Evolutionary conservation across 1,140 invertebrate genomes (phyloP).

Genomic region (Drosophila ambigua): DNA sequence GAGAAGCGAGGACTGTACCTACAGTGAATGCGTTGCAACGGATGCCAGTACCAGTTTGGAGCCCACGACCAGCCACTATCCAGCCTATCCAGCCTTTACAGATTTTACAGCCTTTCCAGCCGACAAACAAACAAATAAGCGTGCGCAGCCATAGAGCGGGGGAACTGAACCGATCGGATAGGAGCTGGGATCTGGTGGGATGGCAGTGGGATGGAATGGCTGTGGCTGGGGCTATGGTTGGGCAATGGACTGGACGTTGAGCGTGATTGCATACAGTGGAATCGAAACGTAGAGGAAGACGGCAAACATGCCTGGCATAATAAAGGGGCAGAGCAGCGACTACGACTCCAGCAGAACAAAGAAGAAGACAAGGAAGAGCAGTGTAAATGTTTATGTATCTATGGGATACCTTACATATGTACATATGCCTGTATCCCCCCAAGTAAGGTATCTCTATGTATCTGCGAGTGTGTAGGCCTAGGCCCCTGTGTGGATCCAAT

Average conservation of each 20-base stretch:
- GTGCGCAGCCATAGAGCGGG: slow-evolving; percentile 65
- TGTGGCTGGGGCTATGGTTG: background rate
- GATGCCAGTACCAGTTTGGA: slow-evolving; percentile 75
- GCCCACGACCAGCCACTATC: slow-evolving; percentile 32
- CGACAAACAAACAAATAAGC: slow-evolving; percentile 75
- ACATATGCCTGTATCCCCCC: slow-evolving; percentile 18
- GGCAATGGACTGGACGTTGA: slow-evolving; percentile 41
- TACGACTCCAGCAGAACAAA: slow-evolving; percentile 1
- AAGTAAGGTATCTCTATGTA: slow-evolving; percentile 30
- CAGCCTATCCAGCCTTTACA: too few species aligned
- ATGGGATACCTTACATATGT: slow-evolving; percentile 44
- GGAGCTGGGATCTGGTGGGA: slow-evolving; percentile 13
- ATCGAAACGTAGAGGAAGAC: slow-evolving; percentile 48
- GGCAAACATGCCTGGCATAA: slow-evolving; percentile 73
- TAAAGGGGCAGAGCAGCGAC: slow-evolving; percentile 57
- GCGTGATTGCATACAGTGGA: slow-evolving; percentile 65
- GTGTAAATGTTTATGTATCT: slow-evolving; percentile 73
- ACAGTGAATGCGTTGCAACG: slow-evolving; percentile 37
- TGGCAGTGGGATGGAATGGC: slow-evolving; percentile 8
- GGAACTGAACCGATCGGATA: too few species aligned
- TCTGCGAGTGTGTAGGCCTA: slow-evolving; percentile 36
- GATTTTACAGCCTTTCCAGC: too few species aligned
- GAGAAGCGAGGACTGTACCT: slow-evolving; percentile 64
- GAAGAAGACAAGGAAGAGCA: slow-evolving; percentile 22
- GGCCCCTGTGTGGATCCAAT: slow-evolving; percentile 27